Conservation (phyloP, 2,797 vertebrate genomes). For the Spinus pinus region DNA sequence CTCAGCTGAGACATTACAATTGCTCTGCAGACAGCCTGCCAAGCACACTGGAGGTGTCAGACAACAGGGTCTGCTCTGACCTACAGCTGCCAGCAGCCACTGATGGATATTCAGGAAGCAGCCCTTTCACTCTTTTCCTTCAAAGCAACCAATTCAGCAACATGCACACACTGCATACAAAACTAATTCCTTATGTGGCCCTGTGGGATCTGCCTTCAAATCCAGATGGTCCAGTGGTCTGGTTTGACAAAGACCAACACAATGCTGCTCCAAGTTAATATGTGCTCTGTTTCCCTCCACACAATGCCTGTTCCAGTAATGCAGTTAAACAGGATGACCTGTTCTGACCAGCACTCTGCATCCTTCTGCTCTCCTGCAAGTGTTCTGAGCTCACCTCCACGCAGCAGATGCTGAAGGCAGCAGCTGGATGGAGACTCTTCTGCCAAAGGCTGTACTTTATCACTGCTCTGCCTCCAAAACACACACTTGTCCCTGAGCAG, state of each 20-base stretch:
- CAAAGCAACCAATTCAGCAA: background rate
- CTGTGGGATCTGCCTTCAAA: background rate
- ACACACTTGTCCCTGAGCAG: background rate
- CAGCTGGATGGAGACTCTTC: background rate
- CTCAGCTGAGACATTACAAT: background rate
- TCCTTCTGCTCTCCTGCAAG: background rate
- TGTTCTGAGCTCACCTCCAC: background rate
- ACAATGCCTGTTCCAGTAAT: background rate
- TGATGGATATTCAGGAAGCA: background rate
- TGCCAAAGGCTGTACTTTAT: background rate
- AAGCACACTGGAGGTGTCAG: background rate
- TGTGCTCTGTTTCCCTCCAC: background rate
- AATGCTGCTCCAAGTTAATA: background rate
- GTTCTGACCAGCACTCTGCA: background rate
- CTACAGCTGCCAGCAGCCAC: background rate
- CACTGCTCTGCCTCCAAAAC: background rate
- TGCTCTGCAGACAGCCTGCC: background rate
- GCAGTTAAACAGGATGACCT: background rate
- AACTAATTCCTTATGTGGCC: background rate
- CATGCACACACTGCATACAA: background rate
- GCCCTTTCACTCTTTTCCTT: background rate
- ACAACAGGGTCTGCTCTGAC: background rate
- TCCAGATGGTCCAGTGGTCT: background rate
- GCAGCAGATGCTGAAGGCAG: background rate
- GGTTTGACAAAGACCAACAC: background rate